Conservation (phyloP, 35 echinoderm and acorn worm species). For the Patiria miniata region DNA sequence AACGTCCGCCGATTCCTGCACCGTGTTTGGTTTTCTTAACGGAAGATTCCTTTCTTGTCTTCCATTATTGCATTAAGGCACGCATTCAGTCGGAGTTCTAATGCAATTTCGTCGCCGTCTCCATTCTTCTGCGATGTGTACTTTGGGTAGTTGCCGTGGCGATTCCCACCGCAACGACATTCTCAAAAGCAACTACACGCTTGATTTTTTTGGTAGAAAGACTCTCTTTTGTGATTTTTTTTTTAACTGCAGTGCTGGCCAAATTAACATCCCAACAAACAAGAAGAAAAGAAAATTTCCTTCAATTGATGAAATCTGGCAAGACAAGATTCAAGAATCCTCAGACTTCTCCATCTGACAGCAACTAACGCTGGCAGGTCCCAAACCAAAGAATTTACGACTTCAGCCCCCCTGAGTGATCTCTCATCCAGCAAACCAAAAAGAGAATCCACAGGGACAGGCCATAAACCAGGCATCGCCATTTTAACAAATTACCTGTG, state of each 20-base stretch:
- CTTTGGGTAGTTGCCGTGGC: not conserved
- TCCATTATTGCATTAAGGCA: slow-evolving; percentile 11
- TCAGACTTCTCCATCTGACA: not conserved
- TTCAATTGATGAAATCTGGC: not conserved
- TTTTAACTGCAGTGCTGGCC: too few species aligned
- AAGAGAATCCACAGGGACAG: not conserved
- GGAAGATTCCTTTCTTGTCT: not conserved
- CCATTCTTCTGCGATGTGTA: not conserved
- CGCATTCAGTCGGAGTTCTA: not conserved
- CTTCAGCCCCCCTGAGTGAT: not conserved
- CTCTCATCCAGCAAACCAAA: not conserved
- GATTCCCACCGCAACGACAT: not conserved
- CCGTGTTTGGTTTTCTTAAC: too few species aligned
- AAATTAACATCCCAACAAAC: too few species aligned
- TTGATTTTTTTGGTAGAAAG: too few species aligned
- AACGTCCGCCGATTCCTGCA: too few species aligned
- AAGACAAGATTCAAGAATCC: not conserved
- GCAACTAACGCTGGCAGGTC: not conserved
- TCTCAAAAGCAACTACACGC: not conserved
- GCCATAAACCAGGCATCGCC: too few species aligned
- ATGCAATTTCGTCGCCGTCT: slow-evolving; percentile 5
- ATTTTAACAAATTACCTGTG: too few species aligned
- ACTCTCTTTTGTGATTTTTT: too few species aligned
- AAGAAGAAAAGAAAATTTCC: too few species aligned
- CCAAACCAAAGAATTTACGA: not conserved